Evolutionary conservation across 2,113 vertebrate genomes (phyloP), one percentile per base, ranked within the genome.

Genomic region (Rutilus rutilus): DNA sequence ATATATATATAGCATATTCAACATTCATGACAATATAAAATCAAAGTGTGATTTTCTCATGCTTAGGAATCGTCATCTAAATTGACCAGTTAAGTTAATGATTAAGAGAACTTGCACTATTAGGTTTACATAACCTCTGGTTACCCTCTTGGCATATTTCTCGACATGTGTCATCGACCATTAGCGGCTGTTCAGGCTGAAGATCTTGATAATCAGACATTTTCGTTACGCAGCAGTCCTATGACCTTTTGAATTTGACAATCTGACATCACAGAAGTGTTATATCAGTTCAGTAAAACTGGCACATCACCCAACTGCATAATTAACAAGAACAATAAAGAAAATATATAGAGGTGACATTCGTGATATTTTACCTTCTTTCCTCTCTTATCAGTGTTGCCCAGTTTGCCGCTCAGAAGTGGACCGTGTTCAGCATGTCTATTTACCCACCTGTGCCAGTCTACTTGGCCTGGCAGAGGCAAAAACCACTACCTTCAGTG

Each of bases 391-490:
- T 9, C 89, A 97, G 96, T 94, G 78, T 0, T 97, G 96, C 83
- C 96, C 96, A 0, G 95, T 97, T 39, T 97, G 96, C 92, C 94
- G 96, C 78, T 96, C 95, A 2, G 88, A 76, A 3, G 94, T 97
- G 39, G 96, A 96, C 21, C 94, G 95, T 4, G 93, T 96, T 67
- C 96, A 97, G 91, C 96, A 96, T 0, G 95, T 97, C 81, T 97
- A 96, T 80, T 91, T 97, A 87, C 96, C 96, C 45, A 96, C 96
- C 21, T 96, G 95, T 91, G 94, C 95, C 88, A 97, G 95, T 90
- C 93, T 97, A 0, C 95, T 97, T 89, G 95, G 65, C 71, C 78
- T 71, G 25, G 36, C 65, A 73, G n/a, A 33, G 77, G 54, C 67
- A 95, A 95, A 27, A 85, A 80, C n/a, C 30, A 0, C 45, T 23